These are phyloP conservation scores for Aurelia sp. DNA, from an alignment of 30 jellyfish, hydroid and myxozoan genomes.

Conservation along the genomic window DNA sequence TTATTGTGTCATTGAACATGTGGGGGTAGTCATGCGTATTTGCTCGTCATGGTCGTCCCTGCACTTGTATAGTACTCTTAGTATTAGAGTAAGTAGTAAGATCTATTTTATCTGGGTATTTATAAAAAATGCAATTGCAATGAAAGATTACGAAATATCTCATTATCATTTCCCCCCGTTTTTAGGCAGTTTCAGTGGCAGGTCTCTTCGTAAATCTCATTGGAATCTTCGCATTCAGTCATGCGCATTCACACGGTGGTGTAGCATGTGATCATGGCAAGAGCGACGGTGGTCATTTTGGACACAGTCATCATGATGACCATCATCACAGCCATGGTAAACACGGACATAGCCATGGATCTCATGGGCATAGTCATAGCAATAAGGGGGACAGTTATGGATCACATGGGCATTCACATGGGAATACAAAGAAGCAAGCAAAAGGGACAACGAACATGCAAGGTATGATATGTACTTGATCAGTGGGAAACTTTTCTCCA, in stretches of 20 bases:
- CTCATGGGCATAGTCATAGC: conserved; percentile 45
- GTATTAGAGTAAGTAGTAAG: no score
- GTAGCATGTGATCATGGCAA: conserved; percentile 63
- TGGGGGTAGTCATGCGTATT: no score
- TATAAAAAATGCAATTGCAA: no score
- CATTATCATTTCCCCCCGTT: no score
- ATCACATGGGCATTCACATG: conserved; percentile 34
- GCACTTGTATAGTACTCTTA: no score
- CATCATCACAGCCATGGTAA: conserved; percentile 44
- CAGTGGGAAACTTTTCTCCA: no score
- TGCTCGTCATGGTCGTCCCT: no score
- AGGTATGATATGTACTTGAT: conserved; percentile 24
- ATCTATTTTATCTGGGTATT: no score
- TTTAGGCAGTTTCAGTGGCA: conserved; percentile 84
- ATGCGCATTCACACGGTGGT: conserved; percentile 89
- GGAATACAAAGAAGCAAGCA: conserved; percentile 31
- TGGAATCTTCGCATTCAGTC: conserved; percentile 93
- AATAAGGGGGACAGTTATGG: conserved; percentile 35
- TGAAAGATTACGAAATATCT: neutral
- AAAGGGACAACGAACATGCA: conserved; percentile 90
- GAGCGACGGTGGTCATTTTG: conserved; percentile 44
- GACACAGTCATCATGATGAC: conserved; percentile 43
- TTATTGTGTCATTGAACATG: no score
- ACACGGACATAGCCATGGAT: conserved; percentile 67
- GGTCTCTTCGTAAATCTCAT: conserved; percentile 85